phyloP scores from a whole-genome alignment of 1,140 invertebrate genomes.

The Periplaneta americana region DNA sequence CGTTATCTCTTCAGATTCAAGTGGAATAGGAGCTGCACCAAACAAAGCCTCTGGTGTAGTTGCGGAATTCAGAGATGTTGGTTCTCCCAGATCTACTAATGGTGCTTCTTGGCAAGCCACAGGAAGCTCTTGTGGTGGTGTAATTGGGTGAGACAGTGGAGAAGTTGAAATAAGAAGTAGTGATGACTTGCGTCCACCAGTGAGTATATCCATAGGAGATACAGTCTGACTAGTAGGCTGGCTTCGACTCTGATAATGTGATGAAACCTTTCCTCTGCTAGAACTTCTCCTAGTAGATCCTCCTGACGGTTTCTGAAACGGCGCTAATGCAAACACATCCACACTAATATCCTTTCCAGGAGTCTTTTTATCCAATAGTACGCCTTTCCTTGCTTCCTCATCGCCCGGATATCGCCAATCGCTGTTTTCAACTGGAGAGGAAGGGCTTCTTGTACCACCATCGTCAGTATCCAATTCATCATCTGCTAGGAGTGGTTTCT shows the following conservation, averaged over 20 bases:
- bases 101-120: constrained; percentile 3
- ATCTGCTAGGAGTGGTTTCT: constrained; percentile 69
- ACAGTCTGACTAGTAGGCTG: constrained; percentile 26
- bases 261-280: neutral
- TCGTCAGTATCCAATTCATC: constrained; percentile 68
- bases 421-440: neutral
- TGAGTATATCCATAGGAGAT: constrained; percentile 23
- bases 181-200: constrained; percentile 16
- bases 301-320: constrained; percentile 51
- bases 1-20: neutral
- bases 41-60: neutral
- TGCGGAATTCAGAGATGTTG: neutral
- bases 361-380: neutral
- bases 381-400: constrained; percentile 20
- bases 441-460: constrained; percentile 29
- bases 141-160: neutral
- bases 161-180: constrained; percentile 18
- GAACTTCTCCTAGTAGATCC: neutral
- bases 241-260: constrained; percentile 22
- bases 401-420: neutral
- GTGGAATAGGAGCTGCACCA: neutral
- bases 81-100: constrained; percentile 5
- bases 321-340: constrained; percentile 70
- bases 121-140: constrained; percentile 12
- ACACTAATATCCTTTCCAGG: constrained; percentile 19